Conservation (phyloP, 1,140 invertebrate genomes). For the Hetaerina americana region DNA sequence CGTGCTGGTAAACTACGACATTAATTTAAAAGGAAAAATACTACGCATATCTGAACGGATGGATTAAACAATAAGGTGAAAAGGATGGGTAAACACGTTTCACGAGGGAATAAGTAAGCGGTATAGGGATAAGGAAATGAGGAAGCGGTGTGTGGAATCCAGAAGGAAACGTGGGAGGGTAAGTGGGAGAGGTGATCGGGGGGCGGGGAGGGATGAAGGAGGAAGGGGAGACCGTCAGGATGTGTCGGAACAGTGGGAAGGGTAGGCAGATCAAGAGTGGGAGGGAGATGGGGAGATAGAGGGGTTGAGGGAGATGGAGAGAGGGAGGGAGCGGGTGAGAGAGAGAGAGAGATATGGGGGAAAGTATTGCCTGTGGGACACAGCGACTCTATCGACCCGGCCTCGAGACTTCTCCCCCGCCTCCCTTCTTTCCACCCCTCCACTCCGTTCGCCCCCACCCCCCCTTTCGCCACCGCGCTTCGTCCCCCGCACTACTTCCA, state of each 20-base stretch:
- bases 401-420: neutral
- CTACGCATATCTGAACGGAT: no score
- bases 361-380: neutral
- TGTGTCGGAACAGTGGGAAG: neutral
- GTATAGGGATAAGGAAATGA: no score
- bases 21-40: no score
- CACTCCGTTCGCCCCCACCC: neutral
- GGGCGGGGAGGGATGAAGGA: neutral
- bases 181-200: no score
- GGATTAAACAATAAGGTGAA: no score
- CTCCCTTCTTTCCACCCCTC: neutral
- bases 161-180: no score
- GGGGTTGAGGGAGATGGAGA: neutral
- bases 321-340: neutral
- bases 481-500: no score
- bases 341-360: neutral
- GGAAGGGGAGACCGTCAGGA: neutral
- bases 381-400: neutral
- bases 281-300: neutral
- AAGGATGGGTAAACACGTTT: no score
- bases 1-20: no score
- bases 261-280: neutral
- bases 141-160: no score
- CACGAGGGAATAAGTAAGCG: no score
- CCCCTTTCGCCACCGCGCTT: neutral